A percentile compares a stretch with the other conserved stretches of the same genome.
Evolutionary conservation across 2,113 vertebrate species (phyloP).

Genomic region (Nipponia nippon): DNA sequence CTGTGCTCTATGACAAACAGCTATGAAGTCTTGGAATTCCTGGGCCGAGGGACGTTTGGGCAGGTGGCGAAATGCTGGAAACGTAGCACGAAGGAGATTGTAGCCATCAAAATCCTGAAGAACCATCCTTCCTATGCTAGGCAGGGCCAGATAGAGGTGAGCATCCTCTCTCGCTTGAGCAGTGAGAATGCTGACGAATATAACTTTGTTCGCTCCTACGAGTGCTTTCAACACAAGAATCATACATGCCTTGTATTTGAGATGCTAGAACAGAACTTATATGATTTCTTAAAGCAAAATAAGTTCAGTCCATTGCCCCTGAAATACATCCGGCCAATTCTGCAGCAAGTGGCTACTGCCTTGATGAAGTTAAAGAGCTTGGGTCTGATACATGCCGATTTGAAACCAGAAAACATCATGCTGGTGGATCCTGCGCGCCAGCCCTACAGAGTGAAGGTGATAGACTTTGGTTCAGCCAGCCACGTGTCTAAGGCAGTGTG

Average conservation of each 20-base stretch:
- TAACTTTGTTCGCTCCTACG: conserved; percentile 96
- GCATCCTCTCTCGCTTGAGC: conserved; percentile 94
- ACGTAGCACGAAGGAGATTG: conserved; percentile 95
- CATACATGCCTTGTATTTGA: conserved; percentile 99
- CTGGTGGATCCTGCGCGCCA: conserved; percentile 93
- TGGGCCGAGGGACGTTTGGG: conserved; percentile 94
- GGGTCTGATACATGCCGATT: conserved; percentile 94
- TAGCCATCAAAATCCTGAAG: conserved; percentile 97
- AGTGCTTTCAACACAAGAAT: conserved; percentile 99
- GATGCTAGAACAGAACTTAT: conserved; percentile 99
- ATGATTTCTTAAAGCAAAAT: conserved; percentile 98
- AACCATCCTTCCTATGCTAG: conserved; percentile 97
- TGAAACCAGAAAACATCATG: conserved; percentile 99
- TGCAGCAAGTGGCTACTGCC: conserved; percentile 96
- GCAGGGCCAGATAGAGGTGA: conserved; percentile 97
- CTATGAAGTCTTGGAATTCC: conserved; percentile 97
- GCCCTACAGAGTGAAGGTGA: conserved; percentile 96
- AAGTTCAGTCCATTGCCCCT: conserved; percentile 96
- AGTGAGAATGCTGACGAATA: conserved; percentile 96
- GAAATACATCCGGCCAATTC: conserved; percentile 93
- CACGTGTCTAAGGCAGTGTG: conserved; percentile 97
- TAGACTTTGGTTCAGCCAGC: conserved; percentile 96
- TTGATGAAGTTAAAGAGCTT: conserved; percentile 97
- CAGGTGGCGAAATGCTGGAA: conserved; percentile 99
- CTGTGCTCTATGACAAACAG: conserved; percentile 97